phyloP scores from a whole-genome alignment of 2,113 vertebrate genomes.

The Numenius arquata region DNA sequence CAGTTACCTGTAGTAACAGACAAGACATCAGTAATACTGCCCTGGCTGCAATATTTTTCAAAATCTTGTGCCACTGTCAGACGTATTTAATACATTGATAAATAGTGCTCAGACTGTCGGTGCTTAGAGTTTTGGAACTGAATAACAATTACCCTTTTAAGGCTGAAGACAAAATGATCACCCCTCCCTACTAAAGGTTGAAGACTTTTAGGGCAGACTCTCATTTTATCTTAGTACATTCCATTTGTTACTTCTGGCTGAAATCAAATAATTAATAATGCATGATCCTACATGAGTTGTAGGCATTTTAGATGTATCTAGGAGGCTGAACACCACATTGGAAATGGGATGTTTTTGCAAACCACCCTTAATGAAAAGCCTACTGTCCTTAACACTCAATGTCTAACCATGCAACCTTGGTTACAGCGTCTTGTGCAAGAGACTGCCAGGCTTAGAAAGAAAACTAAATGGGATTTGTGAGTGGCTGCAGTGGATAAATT shows the following conservation, averaged over 20 bases:
- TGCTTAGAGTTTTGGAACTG: background rate
- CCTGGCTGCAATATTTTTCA: background rate
- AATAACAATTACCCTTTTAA: background rate
- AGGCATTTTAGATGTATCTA: background rate
- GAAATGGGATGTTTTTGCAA: background rate
- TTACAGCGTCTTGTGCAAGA: background rate
- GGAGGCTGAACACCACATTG: background rate
- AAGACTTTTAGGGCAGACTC: background rate
- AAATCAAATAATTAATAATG: background rate
- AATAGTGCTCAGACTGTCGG: background rate
- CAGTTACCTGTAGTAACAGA: conserved; percentile 29
- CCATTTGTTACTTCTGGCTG: background rate
- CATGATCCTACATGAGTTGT: background rate
- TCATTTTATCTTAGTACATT: background rate
- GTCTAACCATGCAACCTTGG: background rate
- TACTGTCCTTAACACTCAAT: background rate
- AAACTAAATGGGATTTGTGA: background rate
- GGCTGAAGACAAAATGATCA: background rate
- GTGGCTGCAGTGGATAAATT: background rate
- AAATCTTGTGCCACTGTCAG: background rate
- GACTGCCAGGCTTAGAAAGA: background rate
- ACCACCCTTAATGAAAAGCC: background rate
- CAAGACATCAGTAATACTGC: background rate
- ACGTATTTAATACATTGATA: background rate
- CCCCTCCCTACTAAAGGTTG: background rate